These are phyloP conservation scores for Lithophane semibrunnea DNA, from an alignment of 2,888 invertebrate species.

Conservation along the genomic window DNA sequence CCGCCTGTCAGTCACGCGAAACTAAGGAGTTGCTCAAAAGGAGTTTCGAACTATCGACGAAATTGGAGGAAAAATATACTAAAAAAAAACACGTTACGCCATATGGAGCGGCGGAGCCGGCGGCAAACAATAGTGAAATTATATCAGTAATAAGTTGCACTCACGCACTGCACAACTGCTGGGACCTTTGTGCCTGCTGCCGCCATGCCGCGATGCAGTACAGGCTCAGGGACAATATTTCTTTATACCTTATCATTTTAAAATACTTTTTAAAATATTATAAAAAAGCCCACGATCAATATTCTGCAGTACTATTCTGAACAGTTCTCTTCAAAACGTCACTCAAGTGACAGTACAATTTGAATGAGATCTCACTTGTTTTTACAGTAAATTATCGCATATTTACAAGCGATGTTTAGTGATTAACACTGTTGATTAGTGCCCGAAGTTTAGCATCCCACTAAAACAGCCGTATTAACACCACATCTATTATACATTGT, in stretches of 20 bases:
- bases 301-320: not conserved
- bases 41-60: constrained; percentile 80
- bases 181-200: constrained; percentile 69
- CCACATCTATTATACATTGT: not conserved
- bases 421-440: not conserved
- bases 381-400: not conserved
- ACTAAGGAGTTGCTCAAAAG: constrained; percentile 78
- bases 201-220: constrained; percentile 55
- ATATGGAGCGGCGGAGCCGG: constrained; percentile 86
- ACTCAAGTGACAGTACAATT: not conserved
- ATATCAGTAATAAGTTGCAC: constrained; percentile 87
- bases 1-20: constrained; percentile 85
- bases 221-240: constrained; percentile 59
- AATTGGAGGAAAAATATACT: constrained; percentile 78
- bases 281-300: not conserved
- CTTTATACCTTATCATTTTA: constrained; percentile 8
- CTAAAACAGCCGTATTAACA: not conserved
- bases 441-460: not conserved
- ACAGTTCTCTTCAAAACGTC: not conserved
- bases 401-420: not conserved
- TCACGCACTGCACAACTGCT: constrained; percentile 89
- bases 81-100: constrained; percentile 87
- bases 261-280: not conserved
- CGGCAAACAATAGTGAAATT: constrained; percentile 89
- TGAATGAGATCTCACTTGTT: not conserved